phyloP scores from a whole-genome alignment of 2,888 invertebrate species.

The Coenonympha glycerion region DNA sequence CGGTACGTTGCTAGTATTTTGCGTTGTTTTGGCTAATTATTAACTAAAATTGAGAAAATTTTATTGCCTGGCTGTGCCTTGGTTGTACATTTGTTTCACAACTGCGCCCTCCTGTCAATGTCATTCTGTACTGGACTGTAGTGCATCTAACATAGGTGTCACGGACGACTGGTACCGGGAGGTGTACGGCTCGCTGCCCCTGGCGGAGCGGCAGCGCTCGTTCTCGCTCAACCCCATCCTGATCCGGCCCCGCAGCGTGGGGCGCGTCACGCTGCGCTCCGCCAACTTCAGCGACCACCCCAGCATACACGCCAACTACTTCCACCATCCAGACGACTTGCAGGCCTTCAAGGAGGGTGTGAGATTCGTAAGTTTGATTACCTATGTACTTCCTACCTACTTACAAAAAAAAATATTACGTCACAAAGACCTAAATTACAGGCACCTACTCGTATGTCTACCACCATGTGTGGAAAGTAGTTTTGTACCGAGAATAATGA shows the following conservation, averaged over 20 bases:
- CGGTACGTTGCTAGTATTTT: no score
- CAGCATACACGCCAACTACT: constrained; percentile 87
- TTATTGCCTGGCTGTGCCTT: no score
- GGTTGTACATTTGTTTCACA: no score
- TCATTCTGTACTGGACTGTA: no score
- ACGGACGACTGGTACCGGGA: constrained; percentile 76
- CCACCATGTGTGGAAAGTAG: no score
- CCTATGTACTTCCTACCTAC: not conserved
- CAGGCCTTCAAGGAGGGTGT: constrained; percentile 83
- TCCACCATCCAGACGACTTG: constrained; percentile 83
- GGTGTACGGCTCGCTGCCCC: constrained; percentile 70
- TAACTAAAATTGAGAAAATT: no score
- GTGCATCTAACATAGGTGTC: constrained; percentile 70
- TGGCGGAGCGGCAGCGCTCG: constrained; percentile 61
- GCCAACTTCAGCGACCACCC: constrained; percentile 85
- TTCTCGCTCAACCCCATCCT: constrained; percentile 85
- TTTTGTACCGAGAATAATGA: no score
- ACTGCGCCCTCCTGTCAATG: no score
- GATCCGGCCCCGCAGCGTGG: constrained; percentile 83
- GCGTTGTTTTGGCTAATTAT: no score
- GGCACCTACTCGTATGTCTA: no score
- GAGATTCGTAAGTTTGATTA: constrained; percentile 74
- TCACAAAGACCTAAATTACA: no score
- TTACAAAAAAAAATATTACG: not conserved
- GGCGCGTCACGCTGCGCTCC: constrained; percentile 81